Conservation (phyloP, 1,140 invertebrate species). For the Aplysia californica region DNA sequence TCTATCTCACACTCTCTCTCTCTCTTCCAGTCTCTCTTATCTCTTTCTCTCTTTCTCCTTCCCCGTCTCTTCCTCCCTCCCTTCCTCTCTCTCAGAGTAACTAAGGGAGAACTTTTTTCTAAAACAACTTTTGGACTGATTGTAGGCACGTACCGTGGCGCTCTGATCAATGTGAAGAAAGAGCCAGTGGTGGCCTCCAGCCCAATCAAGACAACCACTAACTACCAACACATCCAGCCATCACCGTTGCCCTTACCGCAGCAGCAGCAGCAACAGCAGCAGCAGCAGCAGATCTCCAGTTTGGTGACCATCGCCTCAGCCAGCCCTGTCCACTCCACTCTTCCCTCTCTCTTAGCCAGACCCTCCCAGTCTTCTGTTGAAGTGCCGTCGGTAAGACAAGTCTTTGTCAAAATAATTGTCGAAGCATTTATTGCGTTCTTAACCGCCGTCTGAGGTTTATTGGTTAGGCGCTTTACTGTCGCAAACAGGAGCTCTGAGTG, state of each 20-base stretch:
- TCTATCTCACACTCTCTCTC: too few relatives aligned
- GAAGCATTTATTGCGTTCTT: too few relatives aligned
- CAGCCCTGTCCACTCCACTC: background rate
- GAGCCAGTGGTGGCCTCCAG: slow-evolving; percentile 27
- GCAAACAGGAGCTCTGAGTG: too few relatives aligned
- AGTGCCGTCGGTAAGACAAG: background rate
- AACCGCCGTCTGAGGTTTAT: too few relatives aligned
- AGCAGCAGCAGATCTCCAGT: too few relatives aligned
- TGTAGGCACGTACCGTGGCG: slow-evolving; percentile 55
- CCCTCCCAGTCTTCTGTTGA: background rate
- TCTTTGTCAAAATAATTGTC: too few relatives aligned
- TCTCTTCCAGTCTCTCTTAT: too few relatives aligned
- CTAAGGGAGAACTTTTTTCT: too few relatives aligned
- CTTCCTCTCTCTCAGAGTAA: too few relatives aligned
- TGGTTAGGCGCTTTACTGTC: too few relatives aligned
- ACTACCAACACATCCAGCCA: slow-evolving; percentile 14
- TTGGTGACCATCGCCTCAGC: background rate
- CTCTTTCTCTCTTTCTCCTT: too few relatives aligned
- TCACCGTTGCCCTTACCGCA: background rate
- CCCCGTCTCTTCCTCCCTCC: too few relatives aligned
- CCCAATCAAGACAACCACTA: slow-evolving; percentile 24
- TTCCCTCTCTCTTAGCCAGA: background rate
- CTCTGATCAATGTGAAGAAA: slow-evolving; percentile 55
- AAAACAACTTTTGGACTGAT: background rate
- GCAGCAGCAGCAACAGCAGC: background rate